Percentiles rank a stretch among this genome's conserved stretches.
Evolutionary conservation across 2,888 invertebrate genomes (phyloP).

Genomic region (Trachelus iudaicus): DNA sequence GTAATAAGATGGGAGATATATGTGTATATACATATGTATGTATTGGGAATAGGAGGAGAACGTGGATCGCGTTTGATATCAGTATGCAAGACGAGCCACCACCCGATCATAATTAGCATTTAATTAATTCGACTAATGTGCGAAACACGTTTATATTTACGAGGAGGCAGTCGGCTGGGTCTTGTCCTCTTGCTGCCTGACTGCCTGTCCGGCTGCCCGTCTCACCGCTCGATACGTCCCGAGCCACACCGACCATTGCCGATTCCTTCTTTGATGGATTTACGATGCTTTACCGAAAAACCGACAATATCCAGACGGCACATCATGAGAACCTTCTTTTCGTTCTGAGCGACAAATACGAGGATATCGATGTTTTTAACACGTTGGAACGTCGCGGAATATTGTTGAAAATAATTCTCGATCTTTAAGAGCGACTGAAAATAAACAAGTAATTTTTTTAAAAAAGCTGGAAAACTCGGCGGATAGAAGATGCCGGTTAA

Average conservation of each 20-base stretch:
- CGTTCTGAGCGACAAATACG: neutral
- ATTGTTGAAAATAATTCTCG: neutral
- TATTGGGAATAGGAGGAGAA: neutral
- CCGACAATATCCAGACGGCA: conserved; percentile 5
- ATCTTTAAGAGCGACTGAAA: neutral
- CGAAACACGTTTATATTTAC: conserved; percentile 54
- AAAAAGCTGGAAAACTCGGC: neutral
- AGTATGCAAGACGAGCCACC: conserved; percentile 43
- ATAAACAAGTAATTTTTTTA: neutral
- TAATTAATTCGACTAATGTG: conserved; percentile 59
- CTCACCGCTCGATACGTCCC: conserved; percentile 14
- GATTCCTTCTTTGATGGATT: conserved; percentile 33
- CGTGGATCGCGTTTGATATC: conserved; percentile 28
- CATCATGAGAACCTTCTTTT: neutral
- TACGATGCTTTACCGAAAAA: conserved; percentile 21
- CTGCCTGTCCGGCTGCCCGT: neutral
- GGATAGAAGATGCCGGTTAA: neutral
- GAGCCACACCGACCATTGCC: conserved; percentile 12
- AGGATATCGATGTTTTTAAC: neutral
- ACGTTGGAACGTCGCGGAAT: neutral
- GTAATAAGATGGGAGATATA: conserved; percentile 43
- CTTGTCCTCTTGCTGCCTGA: conserved; percentile 15
- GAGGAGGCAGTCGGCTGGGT: conserved; percentile 26
- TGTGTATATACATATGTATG: neutral
- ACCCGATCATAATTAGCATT: conserved; percentile 58